Evolutionary conservation across 1,140 invertebrate genomes (phyloP), one percentile per base, ranked within the genome.

Genomic region (Zaprionus davidi): DNA sequence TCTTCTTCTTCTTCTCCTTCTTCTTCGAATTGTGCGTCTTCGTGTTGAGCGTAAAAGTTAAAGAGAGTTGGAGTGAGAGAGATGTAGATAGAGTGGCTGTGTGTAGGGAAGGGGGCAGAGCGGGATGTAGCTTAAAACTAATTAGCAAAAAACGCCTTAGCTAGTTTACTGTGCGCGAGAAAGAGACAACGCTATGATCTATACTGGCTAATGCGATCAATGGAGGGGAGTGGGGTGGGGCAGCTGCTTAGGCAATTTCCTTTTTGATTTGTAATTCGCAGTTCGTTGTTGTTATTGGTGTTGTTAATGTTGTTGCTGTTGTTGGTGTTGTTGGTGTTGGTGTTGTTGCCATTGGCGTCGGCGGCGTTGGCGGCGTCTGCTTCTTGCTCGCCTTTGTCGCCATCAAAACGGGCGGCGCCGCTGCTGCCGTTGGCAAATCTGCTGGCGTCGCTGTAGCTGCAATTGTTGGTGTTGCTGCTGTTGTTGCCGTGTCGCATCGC

Each of bases 181-280:
- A 78, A 73, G 83, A 88, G 77, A 73, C 80, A 66, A 65, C 72
- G 46, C 56, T 72, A 34, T 56, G 44, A 60, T 41, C 67, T 81
- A 38, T 38, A 67, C 56, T 63, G 51, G 22, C 55, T 67, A 68
- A 64, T 59, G 71, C 65, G 71, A 22, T 70, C 36, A n/a, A 34
- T 60, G 55, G 17, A 11, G 24, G 12, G 49, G 55, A 15, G 20
- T 5, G 13, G 46, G 49, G 31, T 26, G 4, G 41, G 11, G 20
- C n/a, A 41, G 55, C 55, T 58, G 60, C 70, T 72, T 90, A 90
- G 76, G 71, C 76, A 72, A 91, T 83, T 73, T 92, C 91, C 66
- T 86, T 85, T 83, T 92, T 92, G 83, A 92, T 92, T 92, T 85
- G 84, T 88, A 92, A 78, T 78, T 92, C 90, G 82, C 82, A 82